Conservation (phyloP, 1,140 invertebrate species). For the Dreissena rostriformis region DNA sequence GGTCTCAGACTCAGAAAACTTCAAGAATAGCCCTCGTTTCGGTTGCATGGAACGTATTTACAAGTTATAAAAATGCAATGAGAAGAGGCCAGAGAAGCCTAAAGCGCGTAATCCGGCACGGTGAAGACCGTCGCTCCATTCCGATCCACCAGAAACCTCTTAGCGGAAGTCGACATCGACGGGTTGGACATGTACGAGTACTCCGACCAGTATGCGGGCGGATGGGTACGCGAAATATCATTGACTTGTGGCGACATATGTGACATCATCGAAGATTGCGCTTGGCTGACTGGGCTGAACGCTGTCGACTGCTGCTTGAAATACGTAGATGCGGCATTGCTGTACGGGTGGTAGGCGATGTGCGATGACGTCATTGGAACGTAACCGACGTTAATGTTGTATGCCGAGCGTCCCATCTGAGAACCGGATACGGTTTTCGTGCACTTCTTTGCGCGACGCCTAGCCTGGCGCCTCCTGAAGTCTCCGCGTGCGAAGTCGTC, state of each 20-base stretch:
- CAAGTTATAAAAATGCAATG: slow-evolving; percentile 19
- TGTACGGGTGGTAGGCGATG: slow-evolving; percentile 63
- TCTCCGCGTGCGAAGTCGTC: slow-evolving; percentile 97
- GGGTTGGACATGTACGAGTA: not conserved
- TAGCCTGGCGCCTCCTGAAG: slow-evolving; percentile 95
- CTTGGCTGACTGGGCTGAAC: not conserved
- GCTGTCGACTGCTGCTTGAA: slow-evolving; percentile 15
- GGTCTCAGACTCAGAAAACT: too few relatives aligned
- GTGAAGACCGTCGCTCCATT: not conserved
- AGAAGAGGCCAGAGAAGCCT: not conserved
- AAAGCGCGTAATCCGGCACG: slow-evolving; percentile 35
- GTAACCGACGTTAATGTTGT: slow-evolving; percentile 61
- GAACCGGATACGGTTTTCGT: slow-evolving; percentile 10
- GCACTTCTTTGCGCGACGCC: slow-evolving; percentile 83
- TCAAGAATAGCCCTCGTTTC: too few relatives aligned
- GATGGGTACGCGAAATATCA: not conserved
- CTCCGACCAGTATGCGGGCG: too few relatives aligned
- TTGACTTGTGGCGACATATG: not conserved
- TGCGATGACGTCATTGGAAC: slow-evolving; percentile 68
- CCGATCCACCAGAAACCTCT: slow-evolving; percentile 20
- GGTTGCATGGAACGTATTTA: not conserved
- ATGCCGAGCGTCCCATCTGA: not conserved
- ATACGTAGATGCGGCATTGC: not conserved
- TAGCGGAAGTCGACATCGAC: not conserved
- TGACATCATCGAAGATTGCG: not conserved